Conservation (phyloP, 53 echinoderm and acorn worm genomes). For the Paracentrotus lividus region DNA sequence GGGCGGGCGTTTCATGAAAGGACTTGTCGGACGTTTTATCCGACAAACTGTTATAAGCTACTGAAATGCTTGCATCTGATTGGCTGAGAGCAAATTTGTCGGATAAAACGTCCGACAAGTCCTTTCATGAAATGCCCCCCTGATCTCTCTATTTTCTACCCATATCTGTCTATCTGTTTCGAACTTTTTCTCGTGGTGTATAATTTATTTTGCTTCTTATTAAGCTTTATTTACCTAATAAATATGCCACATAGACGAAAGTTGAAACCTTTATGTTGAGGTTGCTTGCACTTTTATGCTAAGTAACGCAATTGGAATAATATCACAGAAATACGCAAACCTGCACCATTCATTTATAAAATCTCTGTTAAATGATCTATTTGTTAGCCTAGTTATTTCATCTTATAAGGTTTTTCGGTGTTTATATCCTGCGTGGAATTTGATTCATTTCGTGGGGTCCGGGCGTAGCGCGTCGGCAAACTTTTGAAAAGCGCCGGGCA, state of each 20-base stretch:
- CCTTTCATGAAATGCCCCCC: too few species aligned
- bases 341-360: background rate
- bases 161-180: background rate
- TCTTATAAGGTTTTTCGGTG: background rate
- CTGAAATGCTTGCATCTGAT: too few species aligned
- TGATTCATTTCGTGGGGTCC: background rate
- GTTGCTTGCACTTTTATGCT: constrained; percentile 11
- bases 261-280: background rate
- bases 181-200: background rate
- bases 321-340: background rate
- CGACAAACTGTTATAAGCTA: too few species aligned
- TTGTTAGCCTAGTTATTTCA: background rate
- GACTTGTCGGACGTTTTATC: too few species aligned
- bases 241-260: too few species aligned
- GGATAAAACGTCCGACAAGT: too few species aligned
- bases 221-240: background rate
- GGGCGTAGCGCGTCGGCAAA: background rate
- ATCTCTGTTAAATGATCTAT: background rate
- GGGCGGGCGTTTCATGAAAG: too few species aligned
- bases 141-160: background rate
- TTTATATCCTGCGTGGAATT: background rate
- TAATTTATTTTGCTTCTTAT: background rate
- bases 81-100: too few species aligned
- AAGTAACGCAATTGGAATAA: background rate
- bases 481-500: background rate